Base-by-base conservation (phyloP, 2,113 vertebrate species). In the Craseonycteris thonglongyai region DNA sequence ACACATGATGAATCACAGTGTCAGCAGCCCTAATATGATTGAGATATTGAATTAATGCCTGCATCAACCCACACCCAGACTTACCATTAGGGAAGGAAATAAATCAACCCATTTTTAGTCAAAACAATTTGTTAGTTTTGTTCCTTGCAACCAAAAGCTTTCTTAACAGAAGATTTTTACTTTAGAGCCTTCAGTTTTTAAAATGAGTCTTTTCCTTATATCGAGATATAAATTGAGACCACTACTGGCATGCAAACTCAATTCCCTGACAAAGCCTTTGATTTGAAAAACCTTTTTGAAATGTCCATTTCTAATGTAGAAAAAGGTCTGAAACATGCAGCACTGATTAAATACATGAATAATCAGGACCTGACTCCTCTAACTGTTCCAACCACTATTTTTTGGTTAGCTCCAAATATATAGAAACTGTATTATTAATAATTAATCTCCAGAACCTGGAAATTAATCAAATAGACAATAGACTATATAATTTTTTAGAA, bases 181-280 rank as follows among this genome's bases (percentile, higher is more conserved):
- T 69, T 75, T 40, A 47, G 18, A 87, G 54, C 14, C 42, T 90
- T 79, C 14, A 2, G 2, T 54, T 90, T 92, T 86, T 71, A 92
- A 93, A 79, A 88, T 63, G 26, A 92, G n/a, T 35, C 38, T 45
- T 38, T 72, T 94, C 56, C 72, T 93, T 88, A 58, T n/a, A 56
- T 58, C 56, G 42, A 13, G 5, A 58, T n/a, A 33, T 24, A 68
- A 74, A 63, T 1, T 84, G 47, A 91, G 61, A 83, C 35, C 1
- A 68, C 42, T 85, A 78, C 24, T 61, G 30, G 16, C 24, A 75
- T 86, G 69, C 66, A 72, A 24, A 35, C 22, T 19, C 33, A 58
- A 2, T n/a, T 90, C 56, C 59, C n/a, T 68, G 33, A 22, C 47
- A 85, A 85, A 75, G 42, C 47, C 35, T 95, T 33, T 85, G 59